Evolutionary conservation across 2,888 invertebrate genomes (phyloP), one percentile per base, ranked within the genome.

Genomic region (Coenonympha glycerion): DNA sequence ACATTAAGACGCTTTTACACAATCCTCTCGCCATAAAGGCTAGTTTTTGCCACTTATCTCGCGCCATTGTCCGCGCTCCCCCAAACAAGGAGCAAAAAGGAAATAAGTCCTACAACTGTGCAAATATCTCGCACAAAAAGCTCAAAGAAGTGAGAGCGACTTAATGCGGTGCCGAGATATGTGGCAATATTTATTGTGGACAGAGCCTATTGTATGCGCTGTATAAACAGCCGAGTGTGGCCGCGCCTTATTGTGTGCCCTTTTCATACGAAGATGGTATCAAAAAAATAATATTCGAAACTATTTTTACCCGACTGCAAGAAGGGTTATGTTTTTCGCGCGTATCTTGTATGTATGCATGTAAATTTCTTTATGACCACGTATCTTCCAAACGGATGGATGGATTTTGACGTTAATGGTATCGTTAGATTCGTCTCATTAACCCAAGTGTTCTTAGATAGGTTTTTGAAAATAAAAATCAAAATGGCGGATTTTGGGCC

Each of bases 61-160:
- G 31, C 26, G 18, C 42, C 45, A 37, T 36, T 36, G 46, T 46
- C 24, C 11, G 13, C 40, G 40, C 30, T 28, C 52, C 22, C 37
- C 41, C 31, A 30, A 30, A 53, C 53, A 41, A 42, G 44, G 24
- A 40, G 49, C 44, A 49, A 53, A 54, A 54, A 49, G 30, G 22
- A 47, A 47, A 21, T 30, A 39, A 39, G 39, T 39, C 13, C 24
- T 24, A 39, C 39, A n/a, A 49, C 51, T 30, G 33, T 28, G 48
- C 47, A 44, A 57, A 54, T 52, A 47, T 56, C 55, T 51, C 51
- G 44, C 52, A 54, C 54, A 55, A 55, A 59, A 56, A 51, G n/a
- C 54, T 49, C 52, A 47, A 56, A 57, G 59, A 57, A 58, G 47
- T 55, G 55, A 57, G 56, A 53, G 49, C 56, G 54, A 56, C 52